phyloP scores from a whole-genome alignment of 2,113 vertebrate genomes.

The Phalacrocorax pelagicus region DNA sequence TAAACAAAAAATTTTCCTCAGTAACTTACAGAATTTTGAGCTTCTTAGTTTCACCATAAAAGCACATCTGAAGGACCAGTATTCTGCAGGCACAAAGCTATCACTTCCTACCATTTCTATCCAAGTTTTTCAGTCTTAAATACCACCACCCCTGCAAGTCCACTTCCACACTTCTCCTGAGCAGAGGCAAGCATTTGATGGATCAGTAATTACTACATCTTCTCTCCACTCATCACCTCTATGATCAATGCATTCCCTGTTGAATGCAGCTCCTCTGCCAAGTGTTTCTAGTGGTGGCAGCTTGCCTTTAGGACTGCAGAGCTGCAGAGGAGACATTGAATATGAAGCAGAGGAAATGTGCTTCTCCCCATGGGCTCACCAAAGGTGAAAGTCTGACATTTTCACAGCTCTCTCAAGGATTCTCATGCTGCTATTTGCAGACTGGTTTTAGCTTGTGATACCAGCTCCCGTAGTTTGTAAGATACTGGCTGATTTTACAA shows the following conservation, averaged over 20 bases:
- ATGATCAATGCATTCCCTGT: neutral
- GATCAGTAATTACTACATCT: neutral
- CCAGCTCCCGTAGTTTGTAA: fast-evolving
- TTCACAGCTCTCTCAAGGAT: neutral
- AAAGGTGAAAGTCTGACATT: neutral
- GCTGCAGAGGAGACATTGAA: neutral
- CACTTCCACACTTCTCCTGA: neutral
- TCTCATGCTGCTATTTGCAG: neutral
- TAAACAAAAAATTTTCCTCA: neutral
- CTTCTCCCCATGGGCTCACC: neutral
- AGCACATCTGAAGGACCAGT: neutral
- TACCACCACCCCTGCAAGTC: neutral
- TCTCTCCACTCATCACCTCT: neutral
- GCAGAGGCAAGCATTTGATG: neutral
- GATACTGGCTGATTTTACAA: neutral
- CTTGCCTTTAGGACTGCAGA: neutral
- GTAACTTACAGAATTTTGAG: neutral
- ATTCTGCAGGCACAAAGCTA: conserved; percentile 3
- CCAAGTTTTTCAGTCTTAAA: neutral
- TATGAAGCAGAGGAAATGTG: neutral
- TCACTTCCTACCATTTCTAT: conserved; percentile 21
- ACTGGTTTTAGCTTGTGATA: neutral
- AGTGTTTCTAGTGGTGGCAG: neutral
- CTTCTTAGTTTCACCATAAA: neutral
- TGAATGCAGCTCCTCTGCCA: neutral